Evolutionary conservation across 2,888 invertebrate genomes (phyloP), one percentile per base, ranked within the genome.

Genomic region (Ormyrus thymus): DNA sequence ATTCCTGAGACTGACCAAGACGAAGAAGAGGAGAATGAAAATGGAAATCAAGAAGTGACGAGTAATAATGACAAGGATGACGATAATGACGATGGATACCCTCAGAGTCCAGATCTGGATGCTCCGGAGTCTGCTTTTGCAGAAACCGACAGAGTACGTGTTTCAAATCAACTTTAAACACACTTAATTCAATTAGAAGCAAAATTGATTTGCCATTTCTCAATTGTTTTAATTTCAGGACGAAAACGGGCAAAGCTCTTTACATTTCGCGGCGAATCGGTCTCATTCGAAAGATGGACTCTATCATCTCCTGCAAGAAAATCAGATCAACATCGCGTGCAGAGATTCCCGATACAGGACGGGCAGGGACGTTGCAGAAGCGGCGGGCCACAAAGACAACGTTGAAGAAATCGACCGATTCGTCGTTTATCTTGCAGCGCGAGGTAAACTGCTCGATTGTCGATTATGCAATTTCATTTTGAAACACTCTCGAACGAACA

Each of bases 301-400:
- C 55, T 94, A 95, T 86, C 95, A 96, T 85, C 91, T 97, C 29
- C 92, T 97, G 6, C 93, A 94, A 86, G 97, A 97, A 87, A 94
- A 95, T 0, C 94, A 95, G 83, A 93, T 95, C 45, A 96, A 95
- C 88, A 92, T 97, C 68, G 96, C 95, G 0, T 95, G 94, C 87
- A 92, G 97, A 71, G 97, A 97, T 89, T 95, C 96, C 85, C 90
- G 96, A n/a, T 97, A 97, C 89, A 92, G 96, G 59, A 97, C 97
- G 0, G 96, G 96, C 0, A 91, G 97, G 58, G 97, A 97, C 89
- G 95, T 97, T 53, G 96, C 97, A 11, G 92, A 95, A 71, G 95
- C 96, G 85, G 95, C 95, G 0, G 94, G 94, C 83, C 93, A 96
- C 65, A 92, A 93, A 0, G 95, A 95, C 69, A 97, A 97, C 88